These are phyloP conservation scores for Xylophagus ater DNA, from an alignment of 2,888 invertebrate species.

Conservation along the genomic window DNA sequence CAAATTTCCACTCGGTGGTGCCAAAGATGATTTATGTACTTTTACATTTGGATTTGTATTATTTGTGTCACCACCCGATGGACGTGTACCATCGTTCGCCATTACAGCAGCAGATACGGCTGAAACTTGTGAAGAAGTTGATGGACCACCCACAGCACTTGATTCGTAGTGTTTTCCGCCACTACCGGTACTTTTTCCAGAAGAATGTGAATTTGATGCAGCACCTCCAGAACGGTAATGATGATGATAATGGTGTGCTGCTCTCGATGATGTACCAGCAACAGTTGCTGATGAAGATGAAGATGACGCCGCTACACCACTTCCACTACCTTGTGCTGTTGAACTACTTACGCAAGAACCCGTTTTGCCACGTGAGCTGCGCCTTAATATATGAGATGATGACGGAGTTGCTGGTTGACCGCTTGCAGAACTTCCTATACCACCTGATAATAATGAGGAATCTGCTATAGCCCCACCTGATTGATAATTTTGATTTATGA, in stretches of 20 bases:
- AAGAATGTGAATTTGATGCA: conserved; percentile 18
- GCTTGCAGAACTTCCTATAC: conserved; percentile 13
- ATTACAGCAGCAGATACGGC: conserved; percentile 17
- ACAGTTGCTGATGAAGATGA: conserved; percentile 20
- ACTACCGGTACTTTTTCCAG: conserved; percentile 1
- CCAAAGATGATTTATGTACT: conserved; percentile 13
- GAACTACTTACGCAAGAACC: conserved; percentile 38
- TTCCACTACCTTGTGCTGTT: conserved; percentile 26
- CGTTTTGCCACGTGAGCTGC: conserved; percentile 40
- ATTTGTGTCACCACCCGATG: conserved; percentile 24
- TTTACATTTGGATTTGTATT: conserved; percentile 19
- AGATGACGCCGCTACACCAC: conserved; percentile 26
- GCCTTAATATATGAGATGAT: conserved; percentile 32
- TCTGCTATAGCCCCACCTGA: conserved; percentile 13
- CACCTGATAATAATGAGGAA: conserved; percentile 17
- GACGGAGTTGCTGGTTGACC: conserved; percentile 18
- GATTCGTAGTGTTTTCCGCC: conserved; percentile 13
- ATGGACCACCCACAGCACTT: conserved; percentile 13
- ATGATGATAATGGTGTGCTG: conserved; percentile 17
- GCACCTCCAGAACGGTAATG: conserved; percentile 19
- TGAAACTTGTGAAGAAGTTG: conserved; percentile 8
- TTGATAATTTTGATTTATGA: conserved; percentile 17
- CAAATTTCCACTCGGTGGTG: conserved; percentile 25
- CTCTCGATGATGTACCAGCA: conserved; percentile 23
- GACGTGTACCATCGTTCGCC: conserved; percentile 22